A percentile compares a stretch with the other conserved stretches of the same genome.
phyloP scores from a whole-genome alignment of 2,113 vertebrate genomes.

The Myodes glareolus region DNA sequence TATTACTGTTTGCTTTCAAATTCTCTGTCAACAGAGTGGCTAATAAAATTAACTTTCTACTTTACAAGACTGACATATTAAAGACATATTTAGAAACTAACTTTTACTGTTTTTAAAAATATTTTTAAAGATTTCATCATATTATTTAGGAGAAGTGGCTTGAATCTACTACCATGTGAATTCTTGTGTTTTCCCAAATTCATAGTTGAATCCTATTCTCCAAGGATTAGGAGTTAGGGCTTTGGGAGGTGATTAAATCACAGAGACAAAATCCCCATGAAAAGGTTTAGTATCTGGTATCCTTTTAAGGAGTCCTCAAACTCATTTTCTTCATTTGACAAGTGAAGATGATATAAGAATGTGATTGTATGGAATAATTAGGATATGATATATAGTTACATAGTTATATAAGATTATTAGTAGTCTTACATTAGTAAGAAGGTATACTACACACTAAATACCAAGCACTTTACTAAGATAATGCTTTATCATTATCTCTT shows the following conservation, averaged over 20 bases:
- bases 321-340: slow-evolving; percentile 41
- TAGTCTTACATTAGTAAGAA: not conserved
- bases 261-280: not conserved
- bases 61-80: slow-evolving; percentile 45
- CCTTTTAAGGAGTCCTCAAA: not conserved
- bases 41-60: slow-evolving; percentile 46
- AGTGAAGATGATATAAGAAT: not conserved
- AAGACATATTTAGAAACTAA: no score
- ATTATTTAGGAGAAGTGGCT: not conserved
- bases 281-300: not conserved
- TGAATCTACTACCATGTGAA: not conserved
- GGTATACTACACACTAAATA: not conserved
- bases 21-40: not conserved
- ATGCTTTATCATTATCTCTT: slow-evolving; percentile 4
- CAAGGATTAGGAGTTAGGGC: not conserved
- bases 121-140: no score
- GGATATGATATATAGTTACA: not conserved
- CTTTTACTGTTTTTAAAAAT: no score
- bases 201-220: not conserved
- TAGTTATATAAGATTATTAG: slow-evolving; percentile 23
- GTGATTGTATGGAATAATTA: not conserved
- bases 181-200: not conserved
- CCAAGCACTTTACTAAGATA: not conserved
- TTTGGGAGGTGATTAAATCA: not conserved
- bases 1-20: slow-evolving; percentile 6